These are phyloP conservation scores for Malthinus seriepunctatus DNA, from an alignment of 2,888 invertebrate species.

Conservation along the genomic window DNA sequence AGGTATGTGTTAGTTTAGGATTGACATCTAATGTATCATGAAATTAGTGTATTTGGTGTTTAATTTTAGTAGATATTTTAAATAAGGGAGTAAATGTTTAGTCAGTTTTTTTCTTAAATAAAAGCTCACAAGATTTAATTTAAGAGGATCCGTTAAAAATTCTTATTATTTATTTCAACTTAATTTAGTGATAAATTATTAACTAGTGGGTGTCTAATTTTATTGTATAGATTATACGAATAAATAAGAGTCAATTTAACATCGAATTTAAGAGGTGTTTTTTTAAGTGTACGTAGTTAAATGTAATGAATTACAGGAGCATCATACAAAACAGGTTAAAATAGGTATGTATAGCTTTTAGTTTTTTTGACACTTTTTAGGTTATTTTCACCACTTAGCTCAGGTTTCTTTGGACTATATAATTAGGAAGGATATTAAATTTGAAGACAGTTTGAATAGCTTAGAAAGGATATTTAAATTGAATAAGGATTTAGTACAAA, in stretches of 20 bases:
- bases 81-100: neutral
- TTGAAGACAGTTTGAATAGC: conserved; percentile 4
- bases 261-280: conserved; percentile 29
- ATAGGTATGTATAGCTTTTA: conserved; percentile 46
- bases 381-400: conserved; percentile 43
- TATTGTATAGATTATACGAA: conserved; percentile 25
- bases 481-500: neutral
- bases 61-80: conserved; percentile 3
- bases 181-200: conserved; percentile 19
- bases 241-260: conserved; percentile 29
- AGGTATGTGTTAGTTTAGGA: conserved; percentile 36
- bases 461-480: conserved; percentile 5
- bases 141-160: conserved; percentile 5
- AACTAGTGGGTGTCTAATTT: conserved; percentile 23
- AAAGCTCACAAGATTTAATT: conserved; percentile 15
- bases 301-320: conserved; percentile 27
- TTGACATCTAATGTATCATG: conserved; percentile 35
- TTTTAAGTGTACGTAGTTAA: conserved; percentile 27
- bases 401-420: conserved; percentile 43
- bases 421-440: neutral
- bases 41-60: conserved; percentile 25
- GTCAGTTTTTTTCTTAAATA: conserved; percentile 10
- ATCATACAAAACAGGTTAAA: conserved; percentile 34
- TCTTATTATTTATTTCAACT: conserved; percentile 14
- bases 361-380: conserved; percentile 31